Percentiles rank a stretch among this genome's conserved stretches.
phyloP scores from a whole-genome alignment of 1,140 invertebrate genomes.

The Leptinotarsa defecta region DNA sequence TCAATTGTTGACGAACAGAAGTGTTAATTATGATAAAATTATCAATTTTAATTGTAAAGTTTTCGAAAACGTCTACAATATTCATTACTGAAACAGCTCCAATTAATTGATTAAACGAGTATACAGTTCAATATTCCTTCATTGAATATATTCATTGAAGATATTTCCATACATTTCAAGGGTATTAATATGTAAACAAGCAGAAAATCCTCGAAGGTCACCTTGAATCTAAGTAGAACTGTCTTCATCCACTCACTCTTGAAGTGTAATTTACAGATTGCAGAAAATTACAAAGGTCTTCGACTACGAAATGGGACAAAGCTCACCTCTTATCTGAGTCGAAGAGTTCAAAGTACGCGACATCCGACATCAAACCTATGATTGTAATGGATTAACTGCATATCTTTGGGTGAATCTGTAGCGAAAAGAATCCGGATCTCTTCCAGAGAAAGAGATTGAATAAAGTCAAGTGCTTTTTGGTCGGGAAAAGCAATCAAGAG shows the following conservation, averaged over 20 bases:
- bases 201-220: neutral
- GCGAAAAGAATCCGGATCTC: slow-evolving; percentile 13
- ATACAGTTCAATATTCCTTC: too few relatives aligned
- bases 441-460: slow-evolving; percentile 16
- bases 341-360: slow-evolving; percentile 25
- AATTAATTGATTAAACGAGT: too few relatives aligned
- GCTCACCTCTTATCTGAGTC: slow-evolving; percentile 27
- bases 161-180: too few relatives aligned
- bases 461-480: slow-evolving; percentile 16
- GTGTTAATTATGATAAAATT: too few relatives aligned
- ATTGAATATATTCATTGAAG: too few relatives aligned
- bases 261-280: slow-evolving; percentile 26
- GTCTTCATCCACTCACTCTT: neutral
- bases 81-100: too few relatives aligned
- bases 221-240: neutral
- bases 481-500: slow-evolving; percentile 12
- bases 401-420: slow-evolving; percentile 25
- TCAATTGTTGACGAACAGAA: too few relatives aligned
- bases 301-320: slow-evolving; percentile 25
- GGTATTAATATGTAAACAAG: too few relatives aligned
- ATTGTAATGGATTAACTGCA: slow-evolving; percentile 31
- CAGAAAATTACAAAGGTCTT: slow-evolving; percentile 24
- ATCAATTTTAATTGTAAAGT: too few relatives aligned
- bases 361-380: slow-evolving; percentile 23
- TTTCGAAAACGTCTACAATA: too few relatives aligned